Base-by-base conservation (phyloP, 2,797 vertebrate genomes). In the Lutjanus campechanus region DNA sequence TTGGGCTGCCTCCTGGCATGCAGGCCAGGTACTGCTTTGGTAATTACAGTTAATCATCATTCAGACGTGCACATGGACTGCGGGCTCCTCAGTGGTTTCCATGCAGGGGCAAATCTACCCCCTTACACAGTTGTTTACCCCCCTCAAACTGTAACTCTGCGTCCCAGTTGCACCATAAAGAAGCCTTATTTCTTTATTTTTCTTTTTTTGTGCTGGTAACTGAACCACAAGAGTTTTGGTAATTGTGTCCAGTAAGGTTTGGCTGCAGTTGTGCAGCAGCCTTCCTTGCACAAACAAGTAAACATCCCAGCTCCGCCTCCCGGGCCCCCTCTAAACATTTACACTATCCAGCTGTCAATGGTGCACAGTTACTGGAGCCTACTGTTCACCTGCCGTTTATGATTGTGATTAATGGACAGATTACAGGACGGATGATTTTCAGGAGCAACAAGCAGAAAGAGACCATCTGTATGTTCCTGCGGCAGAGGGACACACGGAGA, bases 1-100 rank as follows among this genome's bases (percentile, higher is more conserved):
- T 91, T 58, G 73, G 73, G 83, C 85, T 87, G 89, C 87, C 90
- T 91, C 85, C 92, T 92, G 92, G 91, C 88, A 90, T 76, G 88
- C 85, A 79, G 89, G 81, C 90, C 92, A 91, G 92, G 92, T 91
- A 92, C 81, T 77, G 91, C 87, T 88, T 77, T 89, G 91, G 91
- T 93, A 92, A 93, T 94, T 94, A 92, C 89, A 92, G 89, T 92
- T 93, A 86, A 93, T 93, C 93, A 94, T 93, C 90, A 89, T 91
- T 93, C 89, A 89, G 87, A 90, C 88, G 12, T 78, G 82, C 88
- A 88, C 88, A 81, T 61, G 87, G 78, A 83, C 83, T 10, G 25
- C 19, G 17, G 82, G 68, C 77, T 83, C 78, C 83, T 91, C 73
- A 15, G 73, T 36, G 84, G 80, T 67, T 74, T 70, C 61, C 47